Evolutionary conservation across 1,140 invertebrate species (phyloP).

Genomic region (Cydia amplana): DNA sequence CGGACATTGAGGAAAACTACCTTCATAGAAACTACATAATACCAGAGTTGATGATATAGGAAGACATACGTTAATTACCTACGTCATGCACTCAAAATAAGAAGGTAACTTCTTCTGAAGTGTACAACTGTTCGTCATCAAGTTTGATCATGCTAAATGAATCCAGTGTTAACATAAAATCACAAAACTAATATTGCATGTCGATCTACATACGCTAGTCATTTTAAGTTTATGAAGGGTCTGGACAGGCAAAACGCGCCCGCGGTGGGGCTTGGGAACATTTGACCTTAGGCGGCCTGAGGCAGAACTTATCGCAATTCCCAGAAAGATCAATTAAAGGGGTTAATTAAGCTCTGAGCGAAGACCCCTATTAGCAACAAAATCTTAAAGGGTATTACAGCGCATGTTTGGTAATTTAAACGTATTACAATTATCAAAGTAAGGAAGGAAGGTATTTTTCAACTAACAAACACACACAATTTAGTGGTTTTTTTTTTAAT

Average conservation of each 20-base stretch:
- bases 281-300: constrained; percentile 5
- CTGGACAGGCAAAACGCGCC: constrained; percentile 1
- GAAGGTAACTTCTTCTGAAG: too few species aligned
- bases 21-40: too few species aligned
- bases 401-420: too few species aligned
- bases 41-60: too few species aligned
- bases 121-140: too few species aligned
- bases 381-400: constrained; percentile 54
- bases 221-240: constrained; percentile 26
- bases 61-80: too few species aligned
- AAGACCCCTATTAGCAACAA: constrained; percentile 48
- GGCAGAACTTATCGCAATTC: constrained; percentile 32
- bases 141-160: neutral
- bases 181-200: neutral
- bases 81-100: too few species aligned
- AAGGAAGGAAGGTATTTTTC: too few species aligned
- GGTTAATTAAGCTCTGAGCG: constrained; percentile 56
- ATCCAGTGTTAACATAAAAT: neutral
- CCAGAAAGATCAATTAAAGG: constrained; percentile 53
- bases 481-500: too few species aligned
- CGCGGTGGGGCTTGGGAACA: constrained; percentile 2
- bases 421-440: too few species aligned
- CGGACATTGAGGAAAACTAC: too few species aligned
- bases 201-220: neutral
- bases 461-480: too few species aligned